Conservation (phyloP, 2,888 invertebrate genomes). For the Achlya flavicornis region DNA sequence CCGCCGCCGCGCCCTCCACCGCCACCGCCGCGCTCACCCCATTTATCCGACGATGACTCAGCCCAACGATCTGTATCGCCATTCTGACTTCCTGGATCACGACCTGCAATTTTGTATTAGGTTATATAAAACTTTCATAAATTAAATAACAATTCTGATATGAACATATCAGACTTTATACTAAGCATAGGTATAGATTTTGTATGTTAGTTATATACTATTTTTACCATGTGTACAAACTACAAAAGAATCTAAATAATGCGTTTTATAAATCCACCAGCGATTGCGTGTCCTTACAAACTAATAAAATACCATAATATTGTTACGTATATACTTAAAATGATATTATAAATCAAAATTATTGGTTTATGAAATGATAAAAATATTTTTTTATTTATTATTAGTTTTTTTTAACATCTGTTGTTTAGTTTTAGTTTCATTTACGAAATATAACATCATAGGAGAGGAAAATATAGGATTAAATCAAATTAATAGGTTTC, state of each 20-base stretch:
- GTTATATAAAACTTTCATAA: background rate
- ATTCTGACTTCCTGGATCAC: conserved; percentile 78
- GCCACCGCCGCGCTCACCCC: conserved; percentile 51
- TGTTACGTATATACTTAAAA: background rate
- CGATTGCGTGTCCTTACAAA: background rate
- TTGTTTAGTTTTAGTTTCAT: background rate
- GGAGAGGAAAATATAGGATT: background rate
- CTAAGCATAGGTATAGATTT: no score
- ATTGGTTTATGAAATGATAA: background rate
- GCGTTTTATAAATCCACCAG: conserved; percentile 3
- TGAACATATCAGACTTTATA: no score
- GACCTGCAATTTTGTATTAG: conserved; percentile 52
- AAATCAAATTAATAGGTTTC: background rate
- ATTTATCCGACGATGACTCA: conserved; percentile 53
- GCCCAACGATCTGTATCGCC: conserved; percentile 79
- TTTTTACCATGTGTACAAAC: background rate
- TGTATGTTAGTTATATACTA: background rate
- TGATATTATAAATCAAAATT: background rate
- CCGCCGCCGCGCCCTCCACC: conserved; percentile 39
- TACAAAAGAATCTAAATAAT: background rate
- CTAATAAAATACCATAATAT: conserved; percentile 3
- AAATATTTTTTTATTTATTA: background rate
- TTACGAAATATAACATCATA: background rate
- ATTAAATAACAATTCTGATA: no score
- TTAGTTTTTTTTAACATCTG: background rate